Base-by-base conservation (phyloP, 2,797 vertebrate species). In the Coregonus suidteri region DNA sequence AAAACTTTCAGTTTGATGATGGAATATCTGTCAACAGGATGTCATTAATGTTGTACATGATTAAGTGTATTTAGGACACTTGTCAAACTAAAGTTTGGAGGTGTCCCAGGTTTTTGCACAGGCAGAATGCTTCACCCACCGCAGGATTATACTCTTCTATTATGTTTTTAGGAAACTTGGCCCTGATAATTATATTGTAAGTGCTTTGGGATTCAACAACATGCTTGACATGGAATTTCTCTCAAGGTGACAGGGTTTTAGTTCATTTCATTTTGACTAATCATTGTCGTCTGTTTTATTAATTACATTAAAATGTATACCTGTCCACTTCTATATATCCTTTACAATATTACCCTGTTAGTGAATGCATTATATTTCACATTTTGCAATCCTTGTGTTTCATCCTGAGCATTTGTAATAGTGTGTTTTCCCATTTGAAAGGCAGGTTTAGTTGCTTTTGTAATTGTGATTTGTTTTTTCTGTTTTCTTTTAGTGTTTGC, bases 11-110 rank as follows among this genome's bases (percentile, higher is more conserved):
- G 84, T 86, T 79, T 88, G 75, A 89, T 93, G 93, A 93, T 94
- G 89, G 91, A 94, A 93, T 88, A 87, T 93, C 91, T 93, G 92
- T 93, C 91, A 93, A 82, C 79, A 75, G 83, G 78, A 81, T 88
- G 86, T 87, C 91, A 92, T 91, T 92, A 88, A 92, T 88, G 90
- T 87, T 83, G 81, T 74, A 73, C 87, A 86, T 93, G 92, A 93
- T 94, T 92, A 91, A 94, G 88, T 74, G 53, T 75, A 77, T 91
- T 89, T 85, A 86, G 71, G 37, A 88, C 84, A 86, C 88, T 88
- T 87, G 87, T 91, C 88, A 92, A 84, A 84, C 53, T 64, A 78
- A 87, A 86, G 82, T 91, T 91, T 86, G 78, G 79, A 84, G 82
- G 81, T 81, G 82, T 82, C 15, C 31, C 74, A 52, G 37, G 25